phyloP scores from a whole-genome alignment of 53 echinoderm and acorn worm species.

The Echinometra lucunter region DNA sequence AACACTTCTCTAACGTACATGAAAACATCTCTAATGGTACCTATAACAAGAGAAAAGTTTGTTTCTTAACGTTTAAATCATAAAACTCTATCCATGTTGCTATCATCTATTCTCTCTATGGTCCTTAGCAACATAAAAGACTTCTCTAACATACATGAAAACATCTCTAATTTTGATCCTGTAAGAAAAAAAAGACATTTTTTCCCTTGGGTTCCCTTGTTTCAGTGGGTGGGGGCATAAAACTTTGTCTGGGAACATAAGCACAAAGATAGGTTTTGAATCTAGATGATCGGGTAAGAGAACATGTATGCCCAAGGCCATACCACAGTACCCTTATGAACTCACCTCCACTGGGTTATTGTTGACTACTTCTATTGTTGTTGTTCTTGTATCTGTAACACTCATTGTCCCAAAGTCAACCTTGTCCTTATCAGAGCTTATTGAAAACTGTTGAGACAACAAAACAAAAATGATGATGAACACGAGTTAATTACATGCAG shows the following conservation, averaged over 20 bases:
- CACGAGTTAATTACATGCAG: too few species aligned
- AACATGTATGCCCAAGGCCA: not conserved
- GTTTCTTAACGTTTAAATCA: too few species aligned
- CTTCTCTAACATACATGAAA: slow-evolving; percentile 75
- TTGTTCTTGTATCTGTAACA: slow-evolving; percentile 81
- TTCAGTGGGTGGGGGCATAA: too few species aligned
- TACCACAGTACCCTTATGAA: not conserved
- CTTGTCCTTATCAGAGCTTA: slow-evolving; percentile 80
- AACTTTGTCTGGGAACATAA: too few species aligned
- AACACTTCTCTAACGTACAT: slow-evolving; percentile 74
- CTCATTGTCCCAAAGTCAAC: slow-evolving; percentile 97
- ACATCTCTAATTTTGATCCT: slow-evolving; percentile 84
- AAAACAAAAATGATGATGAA: not conserved
- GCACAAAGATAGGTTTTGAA: too few species aligned
- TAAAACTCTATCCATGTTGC: slow-evolving; percentile 65
- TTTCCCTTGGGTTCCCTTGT: too few species aligned
- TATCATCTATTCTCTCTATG: slow-evolving; percentile 64
- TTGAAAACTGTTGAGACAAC: slow-evolving; percentile 75
- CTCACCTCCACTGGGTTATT: slow-evolving; percentile 96
- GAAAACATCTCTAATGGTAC: slow-evolving; percentile 81
- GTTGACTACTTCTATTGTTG: slow-evolving; percentile 85
- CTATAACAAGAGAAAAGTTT: slow-evolving; percentile 57
- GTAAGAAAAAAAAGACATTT: slow-evolving; percentile 2
- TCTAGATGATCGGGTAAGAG: not conserved
- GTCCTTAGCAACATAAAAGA: slow-evolving; percentile 64